Evolutionary conservation across 2,113 vertebrate genomes (phyloP), one percentile per base, ranked within the genome.

Genomic region (Perca schrenkii): DNA sequence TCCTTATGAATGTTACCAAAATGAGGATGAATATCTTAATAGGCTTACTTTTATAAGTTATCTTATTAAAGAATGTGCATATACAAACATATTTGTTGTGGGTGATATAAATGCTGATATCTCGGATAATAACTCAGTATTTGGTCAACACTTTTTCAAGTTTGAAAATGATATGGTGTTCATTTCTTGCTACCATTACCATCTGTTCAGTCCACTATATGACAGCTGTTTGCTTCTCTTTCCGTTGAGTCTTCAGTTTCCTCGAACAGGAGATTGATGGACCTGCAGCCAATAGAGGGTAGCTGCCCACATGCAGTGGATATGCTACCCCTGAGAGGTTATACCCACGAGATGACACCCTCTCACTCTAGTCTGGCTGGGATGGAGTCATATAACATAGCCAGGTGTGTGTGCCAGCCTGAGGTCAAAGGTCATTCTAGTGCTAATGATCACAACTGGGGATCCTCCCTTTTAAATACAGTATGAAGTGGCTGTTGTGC

Each of bases 221-320:
- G 83, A 72, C 94, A 94, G 89, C 91, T 94, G 91, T 84, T 86
- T 68, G 76, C 61, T 62, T 90, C 54, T 79, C 56, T 85, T 74
- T 80, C 56, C 1, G 28, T 65, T 7, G 71, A 80, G 90, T 82
- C 83, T 90, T 94, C 69, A 78, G 77, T 94, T 94, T 93, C 83
- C 61, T 81, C 61, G 50, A 58, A 77, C 77, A 67, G 63, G 60
- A 84, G 86, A 89, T 73, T 77, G 82, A 91, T 85, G 79, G 84
- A 83, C 53, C 83, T 62, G 65, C 49, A 81, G 87, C 87, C 83
- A 79, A 47, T 78, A 52, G 80, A 77, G 75, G 67, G 60, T 40
- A 34, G 56, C 50, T 80, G 88, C 83, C 80, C 85, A 85, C 85
- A 78, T 84, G 3, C 84, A 71, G 76, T 77, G 82, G 63, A 88